Evolutionary conservation across 2,113 vertebrate genomes (phyloP), one percentile per base, ranked within the genome.

Genomic region (Lasiurus cinereus): DNA sequence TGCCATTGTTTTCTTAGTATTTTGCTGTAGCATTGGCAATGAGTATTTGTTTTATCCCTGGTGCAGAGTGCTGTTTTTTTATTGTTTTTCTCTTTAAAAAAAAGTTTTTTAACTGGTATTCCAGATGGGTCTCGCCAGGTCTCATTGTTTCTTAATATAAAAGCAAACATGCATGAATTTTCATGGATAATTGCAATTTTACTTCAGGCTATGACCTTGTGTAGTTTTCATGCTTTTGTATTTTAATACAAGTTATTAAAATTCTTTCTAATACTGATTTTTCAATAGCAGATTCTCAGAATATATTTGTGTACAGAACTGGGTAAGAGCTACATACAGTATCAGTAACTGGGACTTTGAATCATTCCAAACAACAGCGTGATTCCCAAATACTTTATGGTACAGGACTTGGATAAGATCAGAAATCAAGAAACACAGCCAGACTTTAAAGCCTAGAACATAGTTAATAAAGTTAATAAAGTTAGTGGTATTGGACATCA

Each of bases 191-290:
- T 62, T 69, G n/a, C 27, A 76, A 18, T 69, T 43, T 59, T 77
- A 88, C 16, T 88, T 50, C n/a, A 76, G 59, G 6, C 24, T 67
- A 21, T 69, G n/a, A 48, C 69, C 29, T 48, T 88, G 10, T 76
- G 10, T 59, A n/a, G 24, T 67, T 50, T 48, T 86, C 24, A 59
- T 74, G 69, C 4, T 46, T 76, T 92, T 76, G 27, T 8, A 16
- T 48, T 48, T 52, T n/a, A 64, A 64, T 48, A 66, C 8, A 13
- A 24, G 33, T 52, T 76, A 66, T 59, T 91, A 82, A 67, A 91
- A 66, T 83, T 90, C 6, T 82, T 88, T 66, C 48, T 69, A 88
- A 76, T 76, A 56, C 50, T 83, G 33, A 80, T 59, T 76, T 95
- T 83, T 83, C 29, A 50, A 80, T 83, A 50, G 36, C 6, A 62